A percentile compares a stretch with the other conserved stretches of the same genome.
phyloP scores from a whole-genome alignment of 2,797 vertebrate genomes.

The Gymnodraco acuticeps region DNA sequence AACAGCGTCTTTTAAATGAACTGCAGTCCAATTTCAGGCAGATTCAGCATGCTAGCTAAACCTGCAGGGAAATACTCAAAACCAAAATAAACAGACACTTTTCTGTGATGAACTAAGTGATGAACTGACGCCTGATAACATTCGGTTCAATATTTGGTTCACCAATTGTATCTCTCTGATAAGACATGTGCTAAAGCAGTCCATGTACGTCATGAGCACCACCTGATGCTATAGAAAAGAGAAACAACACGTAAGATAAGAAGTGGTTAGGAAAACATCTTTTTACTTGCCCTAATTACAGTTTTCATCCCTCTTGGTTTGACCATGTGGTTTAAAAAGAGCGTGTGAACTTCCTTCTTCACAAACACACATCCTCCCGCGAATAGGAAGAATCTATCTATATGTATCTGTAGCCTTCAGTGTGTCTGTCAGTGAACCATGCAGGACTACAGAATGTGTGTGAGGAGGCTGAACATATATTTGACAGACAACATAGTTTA shows the following conservation, averaged over 20 bases:
- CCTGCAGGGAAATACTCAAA: neutral
- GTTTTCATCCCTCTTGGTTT: neutral
- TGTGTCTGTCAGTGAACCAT: slow-evolving; percentile 9
- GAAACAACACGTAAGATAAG: neutral
- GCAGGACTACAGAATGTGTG: neutral
- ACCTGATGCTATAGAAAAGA: neutral
- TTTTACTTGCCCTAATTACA: slow-evolving; percentile 4
- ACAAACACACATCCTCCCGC: neutral
- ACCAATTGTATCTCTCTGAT: neutral
- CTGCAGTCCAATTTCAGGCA: too few relatives aligned
- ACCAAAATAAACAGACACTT: neutral
- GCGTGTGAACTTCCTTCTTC: slow-evolving; percentile 22
- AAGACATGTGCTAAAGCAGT: slow-evolving; percentile 7
- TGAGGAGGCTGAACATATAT: neutral
- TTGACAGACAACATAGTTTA: neutral
- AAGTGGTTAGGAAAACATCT: neutral
- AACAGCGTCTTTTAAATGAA: too few relatives aligned
- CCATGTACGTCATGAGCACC: neutral
- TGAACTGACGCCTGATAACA: neutral
- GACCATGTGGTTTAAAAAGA: neutral
- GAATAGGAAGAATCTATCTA: neutral
- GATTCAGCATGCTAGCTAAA: neutral
- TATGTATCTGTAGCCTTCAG: neutral
- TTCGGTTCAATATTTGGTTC: neutral
- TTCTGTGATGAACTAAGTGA: neutral